Conservation (phyloP, 2,797 vertebrate genomes). For the Carcharodon carcharias region DNA sequence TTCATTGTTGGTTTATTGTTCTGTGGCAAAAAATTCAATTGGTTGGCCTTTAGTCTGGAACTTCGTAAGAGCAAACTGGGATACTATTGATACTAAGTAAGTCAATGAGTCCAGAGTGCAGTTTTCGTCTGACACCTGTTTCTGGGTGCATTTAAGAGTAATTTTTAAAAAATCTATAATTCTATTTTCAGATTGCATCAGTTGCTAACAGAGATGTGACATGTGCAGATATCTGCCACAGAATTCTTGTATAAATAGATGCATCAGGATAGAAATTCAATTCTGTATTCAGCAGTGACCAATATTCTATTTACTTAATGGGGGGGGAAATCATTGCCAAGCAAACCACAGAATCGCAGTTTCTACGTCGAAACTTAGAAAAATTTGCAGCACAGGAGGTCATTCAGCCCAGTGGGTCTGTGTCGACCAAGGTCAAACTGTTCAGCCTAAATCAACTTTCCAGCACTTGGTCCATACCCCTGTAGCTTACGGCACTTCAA, state of each 20-base stretch:
- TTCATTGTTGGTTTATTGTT: background rate
- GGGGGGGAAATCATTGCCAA: background rate
- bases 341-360: background rate
- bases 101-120: background rate
- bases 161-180: background rate
- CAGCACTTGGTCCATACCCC: too few relatives aligned
- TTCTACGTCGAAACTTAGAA: background rate
- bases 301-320: background rate
- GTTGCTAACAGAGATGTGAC: background rate
- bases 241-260: background rate
- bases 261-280: background rate
- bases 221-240: background rate
- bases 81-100: conserved; percentile 37
- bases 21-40: conserved; percentile 49
- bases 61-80: conserved; percentile 59
- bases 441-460: too few relatives aligned
- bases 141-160: background rate
- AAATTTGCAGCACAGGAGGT: too few relatives aligned
- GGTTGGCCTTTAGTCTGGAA: conserved; percentile 56
- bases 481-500: too few relatives aligned
- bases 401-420: too few relatives aligned
- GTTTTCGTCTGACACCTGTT: background rate
- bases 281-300: background rate
- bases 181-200: background rate
- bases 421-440: too few relatives aligned